Conservation (phyloP, 2,113 vertebrate species). For the Amblyornis subalaris region DNA sequence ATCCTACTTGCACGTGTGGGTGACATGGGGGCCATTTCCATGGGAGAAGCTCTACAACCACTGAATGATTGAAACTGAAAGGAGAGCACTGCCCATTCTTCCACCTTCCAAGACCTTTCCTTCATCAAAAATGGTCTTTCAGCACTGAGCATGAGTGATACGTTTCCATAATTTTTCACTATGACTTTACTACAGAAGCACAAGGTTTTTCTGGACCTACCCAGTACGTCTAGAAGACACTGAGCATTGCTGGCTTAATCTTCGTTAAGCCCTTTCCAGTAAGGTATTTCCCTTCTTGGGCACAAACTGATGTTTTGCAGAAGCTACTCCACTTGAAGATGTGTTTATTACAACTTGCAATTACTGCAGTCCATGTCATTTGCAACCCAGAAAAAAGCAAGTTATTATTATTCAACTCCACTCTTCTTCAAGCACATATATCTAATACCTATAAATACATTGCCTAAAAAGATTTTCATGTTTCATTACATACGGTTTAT, state of each 20-base stretch:
- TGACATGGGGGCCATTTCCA: background rate
- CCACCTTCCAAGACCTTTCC: background rate
- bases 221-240: rapidly evolving
- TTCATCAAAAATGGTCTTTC: background rate
- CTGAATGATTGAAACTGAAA: background rate
- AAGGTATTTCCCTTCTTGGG: background rate
- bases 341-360: background rate
- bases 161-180: background rate
- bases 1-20: rapidly evolving
- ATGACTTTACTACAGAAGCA: background rate
- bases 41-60: background rate
- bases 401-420: background rate
- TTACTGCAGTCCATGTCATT: background rate
- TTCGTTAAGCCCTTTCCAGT: background rate
- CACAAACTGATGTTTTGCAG: background rate
- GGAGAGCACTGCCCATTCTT: background rate
- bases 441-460: background rate
- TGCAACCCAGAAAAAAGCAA: background rate
- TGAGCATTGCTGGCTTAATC: background rate
- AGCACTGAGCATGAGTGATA: background rate
- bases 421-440: background rate
- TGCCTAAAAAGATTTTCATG: background rate
- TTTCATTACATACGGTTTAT: background rate
- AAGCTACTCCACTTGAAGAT: background rate
- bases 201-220: background rate